Base-by-base conservation (phyloP, 2,888 invertebrate genomes). In the Mythimna loreyi region DNA sequence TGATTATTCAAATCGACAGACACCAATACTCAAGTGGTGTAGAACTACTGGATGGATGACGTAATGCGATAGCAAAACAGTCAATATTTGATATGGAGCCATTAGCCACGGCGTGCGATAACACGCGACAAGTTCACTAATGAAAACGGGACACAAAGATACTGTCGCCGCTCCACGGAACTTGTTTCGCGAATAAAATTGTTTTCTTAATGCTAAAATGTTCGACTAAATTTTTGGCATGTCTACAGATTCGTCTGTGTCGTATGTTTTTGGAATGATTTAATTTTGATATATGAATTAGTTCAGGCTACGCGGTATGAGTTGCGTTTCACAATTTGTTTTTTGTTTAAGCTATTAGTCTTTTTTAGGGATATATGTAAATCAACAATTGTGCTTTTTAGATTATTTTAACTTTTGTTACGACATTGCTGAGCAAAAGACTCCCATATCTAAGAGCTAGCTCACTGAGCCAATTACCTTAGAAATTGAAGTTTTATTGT, bases 1-100 rank as follows among this genome's bases (percentile, higher is more conserved):
- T 73, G 72, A 64, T 62, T 85, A 85, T 86, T 84, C 82, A 83
- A 83, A 81, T 84, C 80, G 81, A 83, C 85, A 85, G 80, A 81
- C 85, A 81, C 82, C 80, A 78, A 80, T 80, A 83, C 72, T 81
- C 74, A 78, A 86, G 80, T 86, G 84, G 61, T 70, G 77, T 83
- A 85, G 78, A 84, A 86, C 90, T 89, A 86, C 87, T 86, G 89
- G 81, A 85, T 94, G 94, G 81, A 85, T 94, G 94, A 94, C 94
- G 94, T 94, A 92, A 93, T 82, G 80, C 89, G 93, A 93, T 93
- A 94, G 90, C 88, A 86, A 88, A 91, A 91, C 92, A 91, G 93
- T 94, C 91, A 94, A 94, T 95, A 94, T 94, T 94, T 94, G 93
- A 94, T 94, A 92, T 87, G 87, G 85, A 89, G 86, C 93, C 93